Evolutionary conservation across 2,888 invertebrate species (phyloP).

Genomic region (Seladonia tumulorum): DNA sequence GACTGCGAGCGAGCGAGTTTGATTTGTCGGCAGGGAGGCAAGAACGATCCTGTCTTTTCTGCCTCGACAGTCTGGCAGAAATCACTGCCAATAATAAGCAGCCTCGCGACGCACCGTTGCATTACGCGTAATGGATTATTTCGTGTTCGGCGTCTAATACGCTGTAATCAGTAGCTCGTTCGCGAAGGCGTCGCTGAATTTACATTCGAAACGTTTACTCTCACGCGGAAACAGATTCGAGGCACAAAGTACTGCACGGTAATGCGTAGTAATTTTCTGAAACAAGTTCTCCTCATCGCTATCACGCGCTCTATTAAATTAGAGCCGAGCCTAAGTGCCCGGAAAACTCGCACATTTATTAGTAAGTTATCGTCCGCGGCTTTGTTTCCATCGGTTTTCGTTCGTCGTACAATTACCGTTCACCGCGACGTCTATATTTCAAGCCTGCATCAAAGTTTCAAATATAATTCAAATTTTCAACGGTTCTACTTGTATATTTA

Average conservation of each 20-base stretch:
- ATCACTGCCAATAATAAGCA: conserved; percentile 36
- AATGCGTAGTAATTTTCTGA: not conserved
- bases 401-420: not conserved
- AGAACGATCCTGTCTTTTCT: conserved; percentile 22
- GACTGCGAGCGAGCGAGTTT: conserved; percentile 11
- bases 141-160: not conserved
- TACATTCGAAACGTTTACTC: not conserved
- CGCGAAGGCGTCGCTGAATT: not conserved
- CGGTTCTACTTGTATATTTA: not conserved
- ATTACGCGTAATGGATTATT: conserved; percentile 30
- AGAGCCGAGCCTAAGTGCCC: not conserved
- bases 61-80: not conserved
- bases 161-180: conserved; percentile 11
- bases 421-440: not conserved
- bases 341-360: not conserved
- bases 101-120: not conserved
- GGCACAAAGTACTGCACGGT: too few relatives aligned
- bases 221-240: conserved; percentile 3
- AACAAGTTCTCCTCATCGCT: not conserved
- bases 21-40: conserved; percentile 25
- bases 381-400: not conserved
- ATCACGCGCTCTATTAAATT: not conserved
- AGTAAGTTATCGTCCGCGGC: not conserved
- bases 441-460: too few relatives aligned
- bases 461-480: not conserved